Evolutionary conservation across 2,113 vertebrate species (phyloP), one percentile per base, ranked within the genome.

Genomic region (Pithys albifrons): DNA sequence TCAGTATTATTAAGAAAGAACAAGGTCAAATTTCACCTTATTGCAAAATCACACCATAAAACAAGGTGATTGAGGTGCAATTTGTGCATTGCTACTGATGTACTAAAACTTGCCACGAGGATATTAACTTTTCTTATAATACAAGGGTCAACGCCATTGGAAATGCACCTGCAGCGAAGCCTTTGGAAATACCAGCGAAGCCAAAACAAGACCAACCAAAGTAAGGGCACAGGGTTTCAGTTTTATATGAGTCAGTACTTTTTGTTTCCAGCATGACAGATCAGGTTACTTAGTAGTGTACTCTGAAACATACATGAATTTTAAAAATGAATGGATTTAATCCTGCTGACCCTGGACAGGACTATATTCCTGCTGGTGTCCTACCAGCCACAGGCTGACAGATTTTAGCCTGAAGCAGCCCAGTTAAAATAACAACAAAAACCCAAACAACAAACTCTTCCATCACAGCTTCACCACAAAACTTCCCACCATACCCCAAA

Each of bases 211-310:
- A 93, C 45, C 9, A 72, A 16, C 9, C 49, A 33, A 74, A 88
- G 22, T 19, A 86, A 54, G 20, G 8, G 31, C 37, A 65, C 6
- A 12, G 0, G 0, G 17, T 54, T 91, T 67, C 6, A 2, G 35
- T 29, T 89, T 52, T 31, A 55, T 5, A 20, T 14, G 20, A 94
- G 33, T 39, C 71, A 92, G 91, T 35, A 61, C 15, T 25, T 55
- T 4, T 20, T 81, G 39, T 52, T 92, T 84, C 66, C 49, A 89
- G 20, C 33, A 54, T 0, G 1, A 69, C 9, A 19, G 6, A 65
- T 41, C 15, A 27, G 27, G 20, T 76, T 54, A 28, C 27, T 52
- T 52, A 57, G 27, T 3, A n/a, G 8, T 4, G 8, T 39, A 29
- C n/a, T 85, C 49, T 46, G 73, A 83, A 77, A 64, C 20, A n/a